phyloP scores from a whole-genome alignment of 2,113 vertebrate genomes.

The Thymallus thymallus region DNA sequence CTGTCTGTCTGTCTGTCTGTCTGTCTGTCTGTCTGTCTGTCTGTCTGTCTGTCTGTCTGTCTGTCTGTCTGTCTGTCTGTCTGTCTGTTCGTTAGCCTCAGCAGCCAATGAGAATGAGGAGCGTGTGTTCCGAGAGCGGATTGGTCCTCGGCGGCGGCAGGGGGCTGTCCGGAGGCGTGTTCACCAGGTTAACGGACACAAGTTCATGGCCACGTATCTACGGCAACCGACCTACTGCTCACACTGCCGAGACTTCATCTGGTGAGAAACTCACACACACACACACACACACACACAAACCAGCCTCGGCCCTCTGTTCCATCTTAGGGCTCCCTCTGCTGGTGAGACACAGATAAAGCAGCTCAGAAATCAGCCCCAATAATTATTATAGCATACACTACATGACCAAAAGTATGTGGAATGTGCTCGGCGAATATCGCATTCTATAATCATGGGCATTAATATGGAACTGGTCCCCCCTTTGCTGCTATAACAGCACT shows the following conservation, averaged over 20 bases:
- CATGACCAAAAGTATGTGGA: too few species aligned
- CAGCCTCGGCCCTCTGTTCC: background rate
- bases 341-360: background rate
- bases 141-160: slow-evolving; percentile 92
- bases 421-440: too few species aligned
- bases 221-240: slow-evolving; percentile 97
- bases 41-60: too few species aligned
- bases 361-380: too few species aligned
- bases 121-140: slow-evolving; percentile 92
- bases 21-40: too few species aligned
- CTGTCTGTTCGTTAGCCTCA: slow-evolving; percentile 52
- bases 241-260: slow-evolving; percentile 98
- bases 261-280: slow-evolving; percentile 70
- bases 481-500: too few species aligned
- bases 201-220: slow-evolving; percentile 99
- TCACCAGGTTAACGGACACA: slow-evolving; percentile 98
- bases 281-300: background rate
- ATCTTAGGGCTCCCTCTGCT: slow-evolving; percentile 32
- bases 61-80: background rate
- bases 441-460: too few species aligned
- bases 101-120: slow-evolving; percentile 95
- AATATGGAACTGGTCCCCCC: too few species aligned
- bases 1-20: background rate
- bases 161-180: slow-evolving; percentile 94
- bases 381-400: background rate